These are phyloP conservation scores for Myotis brandtii DNA, from an alignment of 2,113 vertebrate genomes.

Conservation along the genomic window DNA sequence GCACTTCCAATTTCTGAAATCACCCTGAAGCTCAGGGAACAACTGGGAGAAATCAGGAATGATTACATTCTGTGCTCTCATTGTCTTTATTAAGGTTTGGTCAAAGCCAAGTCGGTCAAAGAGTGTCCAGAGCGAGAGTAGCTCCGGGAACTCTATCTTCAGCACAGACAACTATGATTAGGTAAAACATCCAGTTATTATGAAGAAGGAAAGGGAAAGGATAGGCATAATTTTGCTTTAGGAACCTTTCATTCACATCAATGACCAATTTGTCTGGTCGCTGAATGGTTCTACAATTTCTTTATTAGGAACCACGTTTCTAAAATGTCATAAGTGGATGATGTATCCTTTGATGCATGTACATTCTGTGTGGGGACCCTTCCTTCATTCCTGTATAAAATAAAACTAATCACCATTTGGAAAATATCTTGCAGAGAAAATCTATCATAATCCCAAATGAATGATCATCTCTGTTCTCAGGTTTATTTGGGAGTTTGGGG, in stretches of 20 bases:
- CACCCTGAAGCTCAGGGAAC: slow-evolving; percentile 53
- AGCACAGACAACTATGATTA: slow-evolving; percentile 42
- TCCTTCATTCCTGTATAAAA: background rate
- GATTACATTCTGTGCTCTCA: slow-evolving; percentile 59
- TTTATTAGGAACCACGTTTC: background rate
- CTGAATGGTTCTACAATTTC: background rate
- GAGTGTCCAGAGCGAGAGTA: slow-evolving; percentile 49
- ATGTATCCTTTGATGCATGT: background rate
- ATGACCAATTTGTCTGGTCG: background rate
- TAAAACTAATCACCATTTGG: background rate
- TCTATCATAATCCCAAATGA: background rate
- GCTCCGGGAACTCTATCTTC: background rate
- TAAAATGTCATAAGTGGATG: background rate
- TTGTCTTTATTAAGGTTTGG: slow-evolving; percentile 47
- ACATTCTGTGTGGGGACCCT: background rate
- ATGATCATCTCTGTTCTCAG: background rate
- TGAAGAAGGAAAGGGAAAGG: background rate
- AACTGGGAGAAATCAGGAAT: slow-evolving; percentile 62
- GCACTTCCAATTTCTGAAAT: slow-evolving; percentile 64
- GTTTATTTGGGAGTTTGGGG: background rate
- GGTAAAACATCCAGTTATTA: slow-evolving; percentile 16
- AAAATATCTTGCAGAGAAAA: background rate
- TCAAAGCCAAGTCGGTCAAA: slow-evolving; percentile 26
- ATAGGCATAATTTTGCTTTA: background rate
- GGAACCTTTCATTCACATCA: background rate